Conservation (phyloP, 2,113 vertebrate genomes). For the Takifugu flavidus region DNA sequence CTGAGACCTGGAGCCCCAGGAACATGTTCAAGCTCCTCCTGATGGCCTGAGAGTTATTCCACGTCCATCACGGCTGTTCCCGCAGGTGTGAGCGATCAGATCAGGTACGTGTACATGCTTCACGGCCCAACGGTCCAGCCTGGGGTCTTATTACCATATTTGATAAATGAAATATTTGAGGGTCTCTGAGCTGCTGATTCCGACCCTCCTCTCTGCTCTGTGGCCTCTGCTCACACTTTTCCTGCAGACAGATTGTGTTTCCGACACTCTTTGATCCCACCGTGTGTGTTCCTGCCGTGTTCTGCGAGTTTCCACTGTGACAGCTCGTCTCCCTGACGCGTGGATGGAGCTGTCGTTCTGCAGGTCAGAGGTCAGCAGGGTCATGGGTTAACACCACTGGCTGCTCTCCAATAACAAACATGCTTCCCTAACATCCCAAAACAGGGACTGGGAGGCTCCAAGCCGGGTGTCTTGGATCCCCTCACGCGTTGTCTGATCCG, state of each 20-base stretch:
- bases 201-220: not conserved
- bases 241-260: slow-evolving; percentile 32
- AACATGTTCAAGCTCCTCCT: too few species aligned
- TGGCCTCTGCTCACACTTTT: slow-evolving; percentile 28
- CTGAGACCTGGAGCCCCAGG: too few species aligned
- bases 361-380: slow-evolving; percentile 56
- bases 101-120: too few species aligned
- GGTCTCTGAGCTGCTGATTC: too few species aligned
- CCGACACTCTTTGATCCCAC: slow-evolving; percentile 46
- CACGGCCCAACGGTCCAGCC: too few species aligned
- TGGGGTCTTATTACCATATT: too few species aligned
- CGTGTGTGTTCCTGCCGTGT: slow-evolving; percentile 7
- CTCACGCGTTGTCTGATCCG: slow-evolving; percentile 1
- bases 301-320: slow-evolving; percentile 42
- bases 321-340: slow-evolving; percentile 64
- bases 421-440: slow-evolving; percentile 36
- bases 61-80: too few species aligned
- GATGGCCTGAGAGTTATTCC: too few species aligned
- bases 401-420: slow-evolving; percentile 67
- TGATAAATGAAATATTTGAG: too few species aligned
- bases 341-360: slow-evolving; percentile 58
- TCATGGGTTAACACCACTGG: slow-evolving; percentile 68
- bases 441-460: slow-evolving; percentile 21
- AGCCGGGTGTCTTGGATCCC: slow-evolving; percentile 38
- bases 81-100: too few species aligned